Conservation (phyloP, 2,797 vertebrate species). For the Molossus molossus region DNA sequence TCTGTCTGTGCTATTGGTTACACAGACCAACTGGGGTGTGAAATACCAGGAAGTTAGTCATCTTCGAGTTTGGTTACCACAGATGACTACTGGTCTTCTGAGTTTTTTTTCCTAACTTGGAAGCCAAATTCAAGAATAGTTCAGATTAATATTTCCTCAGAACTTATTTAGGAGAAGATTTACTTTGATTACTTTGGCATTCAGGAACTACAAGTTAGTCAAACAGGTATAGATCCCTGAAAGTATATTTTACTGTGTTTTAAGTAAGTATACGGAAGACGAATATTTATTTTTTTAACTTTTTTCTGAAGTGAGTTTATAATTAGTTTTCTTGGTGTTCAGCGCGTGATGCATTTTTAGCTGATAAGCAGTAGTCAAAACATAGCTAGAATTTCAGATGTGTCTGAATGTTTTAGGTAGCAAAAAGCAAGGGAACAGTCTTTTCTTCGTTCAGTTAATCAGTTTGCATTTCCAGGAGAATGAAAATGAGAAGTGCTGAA, state of each 20-base stretch:
- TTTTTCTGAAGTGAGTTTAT: neutral
- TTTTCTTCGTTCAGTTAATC: neutral
- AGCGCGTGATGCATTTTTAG: neutral
- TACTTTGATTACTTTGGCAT: neutral
- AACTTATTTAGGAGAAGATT: slow-evolving; percentile 2
- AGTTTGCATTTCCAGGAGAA: neutral
- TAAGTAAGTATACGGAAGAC: slow-evolving; percentile 12
- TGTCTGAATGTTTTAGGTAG: neutral
- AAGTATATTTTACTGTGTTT: slow-evolving; percentile 15
- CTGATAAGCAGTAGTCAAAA: neutral
- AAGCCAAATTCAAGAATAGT: slow-evolving; percentile 24
- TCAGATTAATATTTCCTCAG: neutral
- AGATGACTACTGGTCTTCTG: neutral
- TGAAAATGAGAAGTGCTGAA: slow-evolving; percentile 43
- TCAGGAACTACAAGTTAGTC: neutral
- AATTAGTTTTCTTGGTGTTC: slow-evolving; percentile 6
- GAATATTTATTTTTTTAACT: neutral
- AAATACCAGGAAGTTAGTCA: neutral
- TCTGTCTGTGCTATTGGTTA: neutral
- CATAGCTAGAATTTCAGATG: neutral
- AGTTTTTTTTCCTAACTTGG: neutral
- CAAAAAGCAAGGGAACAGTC: neutral
- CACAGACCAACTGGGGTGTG: neutral
- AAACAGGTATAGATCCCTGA: neutral
- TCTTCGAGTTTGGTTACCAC: neutral